These are phyloP conservation scores for Pygmarrhopalites habei DNA, from an alignment of 1,140 invertebrate species.

Conservation along the genomic window DNA sequence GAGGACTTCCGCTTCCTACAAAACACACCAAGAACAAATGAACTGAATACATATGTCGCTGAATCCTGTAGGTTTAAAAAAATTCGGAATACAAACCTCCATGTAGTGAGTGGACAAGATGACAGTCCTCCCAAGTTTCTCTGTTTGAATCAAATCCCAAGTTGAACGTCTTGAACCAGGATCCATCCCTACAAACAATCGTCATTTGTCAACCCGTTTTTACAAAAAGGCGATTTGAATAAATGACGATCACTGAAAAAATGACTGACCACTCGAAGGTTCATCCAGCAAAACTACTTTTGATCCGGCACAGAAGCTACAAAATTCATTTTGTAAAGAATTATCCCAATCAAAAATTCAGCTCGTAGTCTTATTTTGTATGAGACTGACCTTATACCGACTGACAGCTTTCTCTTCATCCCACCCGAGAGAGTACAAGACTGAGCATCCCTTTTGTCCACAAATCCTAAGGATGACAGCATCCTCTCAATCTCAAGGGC, in stretches of 20 bases:
- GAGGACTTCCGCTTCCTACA: too few relatives aligned
- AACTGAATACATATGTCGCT: too few relatives aligned
- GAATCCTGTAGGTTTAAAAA: not conserved
- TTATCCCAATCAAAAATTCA: too few relatives aligned
- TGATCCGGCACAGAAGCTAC: constrained; percentile 60
- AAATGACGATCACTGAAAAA: too few relatives aligned
- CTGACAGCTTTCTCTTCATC: constrained; percentile 74
- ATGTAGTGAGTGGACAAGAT: constrained; percentile 54
- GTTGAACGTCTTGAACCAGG: constrained; percentile 78
- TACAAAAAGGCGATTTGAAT: too few relatives aligned
- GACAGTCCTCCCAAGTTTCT: constrained; percentile 50
- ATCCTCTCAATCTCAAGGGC: constrained; percentile 8
- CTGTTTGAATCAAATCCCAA: constrained; percentile 64
- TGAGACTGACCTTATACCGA: too few relatives aligned
- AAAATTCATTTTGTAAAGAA: too few relatives aligned
- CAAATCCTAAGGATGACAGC: constrained; percentile 48
- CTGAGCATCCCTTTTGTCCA: constrained; percentile 55
- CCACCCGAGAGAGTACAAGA: constrained; percentile 72
- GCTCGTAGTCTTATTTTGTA: too few relatives aligned
- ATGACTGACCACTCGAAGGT: too few relatives aligned
- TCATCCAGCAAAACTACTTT: constrained; percentile 36
- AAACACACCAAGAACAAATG: too few relatives aligned
- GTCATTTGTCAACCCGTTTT: too few relatives aligned
- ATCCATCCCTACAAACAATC: too few relatives aligned
- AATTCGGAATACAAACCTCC: not conserved